phyloP scores from a whole-genome alignment of 1,140 invertebrate species.

The Drosophila varians region DNA sequence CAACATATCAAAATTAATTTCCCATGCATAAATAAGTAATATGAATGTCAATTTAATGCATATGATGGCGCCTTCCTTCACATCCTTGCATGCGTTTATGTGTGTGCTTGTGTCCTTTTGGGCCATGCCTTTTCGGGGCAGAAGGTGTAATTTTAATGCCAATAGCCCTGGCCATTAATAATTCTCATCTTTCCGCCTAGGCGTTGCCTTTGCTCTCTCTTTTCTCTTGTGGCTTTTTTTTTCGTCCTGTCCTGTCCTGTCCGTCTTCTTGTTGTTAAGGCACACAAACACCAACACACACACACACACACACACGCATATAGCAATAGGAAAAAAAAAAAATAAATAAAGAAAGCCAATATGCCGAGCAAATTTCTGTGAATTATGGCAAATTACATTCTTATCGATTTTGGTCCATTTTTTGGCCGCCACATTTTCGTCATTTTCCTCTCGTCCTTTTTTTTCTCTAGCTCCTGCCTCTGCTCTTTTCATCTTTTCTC shows the following conservation, averaged over 20 bases:
- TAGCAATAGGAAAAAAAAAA: constrained; percentile 13
- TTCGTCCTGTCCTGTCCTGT: not conserved
- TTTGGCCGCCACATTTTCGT: constrained; percentile 51
- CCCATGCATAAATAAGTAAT: constrained; percentile 80
- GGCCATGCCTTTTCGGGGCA: constrained; percentile 15
- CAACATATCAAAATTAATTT: constrained; percentile 81
- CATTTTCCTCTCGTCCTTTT: constrained; percentile 1
- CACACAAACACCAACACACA: constrained; percentile 1
- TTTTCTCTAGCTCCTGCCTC: too few species aligned
- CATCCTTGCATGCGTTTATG: constrained; percentile 1
- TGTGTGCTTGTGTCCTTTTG: not conserved
- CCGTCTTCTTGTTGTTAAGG: not conserved
- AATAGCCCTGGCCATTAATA: constrained; percentile 70
- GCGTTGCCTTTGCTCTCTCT: constrained; percentile 2
- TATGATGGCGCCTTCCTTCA: constrained; percentile 18
- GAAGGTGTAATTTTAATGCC: constrained; percentile 72
- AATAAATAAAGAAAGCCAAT: constrained; percentile 63
- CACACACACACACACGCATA: constrained; percentile 4
- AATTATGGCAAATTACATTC: constrained; percentile 82
- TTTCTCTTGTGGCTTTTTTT: constrained; percentile 10
- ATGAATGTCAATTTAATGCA: constrained; percentile 80
- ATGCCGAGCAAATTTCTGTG: constrained; percentile 78
- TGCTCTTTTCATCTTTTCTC: constrained; percentile 10
- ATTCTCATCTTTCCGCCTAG: constrained; percentile 40
- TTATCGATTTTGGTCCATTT: constrained; percentile 80